Base-by-base conservation (phyloP, 2,888 invertebrate species). In the Opisthograptis luteolata region DNA sequence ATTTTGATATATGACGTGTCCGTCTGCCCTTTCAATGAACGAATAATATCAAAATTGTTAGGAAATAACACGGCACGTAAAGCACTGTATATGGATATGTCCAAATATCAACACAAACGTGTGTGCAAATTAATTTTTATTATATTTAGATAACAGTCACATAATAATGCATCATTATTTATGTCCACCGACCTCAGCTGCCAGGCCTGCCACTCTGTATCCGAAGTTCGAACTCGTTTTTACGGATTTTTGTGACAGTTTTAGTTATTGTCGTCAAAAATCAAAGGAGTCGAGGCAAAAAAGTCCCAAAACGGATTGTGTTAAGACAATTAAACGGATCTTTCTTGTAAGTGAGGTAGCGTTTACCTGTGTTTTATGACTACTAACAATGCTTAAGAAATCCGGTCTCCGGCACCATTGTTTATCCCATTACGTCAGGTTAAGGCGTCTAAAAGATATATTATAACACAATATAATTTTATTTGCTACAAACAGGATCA, bases 361-460 rank as follows among this genome's bases (percentile, higher is more conserved):
- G 49, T 66, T 72, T 88, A 88, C 88, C 88, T 88, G 87, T 64
- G 64, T 71, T 88, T 88, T 87, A 87, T 76, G 79, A 74, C 74
- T 43, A 64, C 60, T 58, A 58, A 81, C 80, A 79, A 80, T 75
- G 62, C 65, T 69, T 63, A 68, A 68, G 69, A 74, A 69, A 74
- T 78, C 73, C 68, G 61, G 50, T 55, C 60, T 46, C 58, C 46
- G 35, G 49, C 43, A 24, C 64, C 55, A 77, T 88, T 88, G 84
- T 87, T 84, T 83, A 85, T 83, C 75, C 73, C 68, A 80, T 88
- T 89, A 87, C 87, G 85, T 88, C 83, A 87, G 69, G 27, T 27
- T 79, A 78, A 76, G 79, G 66, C 71, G 68, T 36, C 45, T 68
- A 70, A 72, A 76, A 75, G 70, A 73, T 60, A 27, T 27, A 43